A percentile compares a stretch with the other conserved stretches of the same genome.
These are phyloP conservation scores for Acleris literana DNA, from an alignment of 2,888 invertebrate genomes.

Conservation along the genomic window DNA sequence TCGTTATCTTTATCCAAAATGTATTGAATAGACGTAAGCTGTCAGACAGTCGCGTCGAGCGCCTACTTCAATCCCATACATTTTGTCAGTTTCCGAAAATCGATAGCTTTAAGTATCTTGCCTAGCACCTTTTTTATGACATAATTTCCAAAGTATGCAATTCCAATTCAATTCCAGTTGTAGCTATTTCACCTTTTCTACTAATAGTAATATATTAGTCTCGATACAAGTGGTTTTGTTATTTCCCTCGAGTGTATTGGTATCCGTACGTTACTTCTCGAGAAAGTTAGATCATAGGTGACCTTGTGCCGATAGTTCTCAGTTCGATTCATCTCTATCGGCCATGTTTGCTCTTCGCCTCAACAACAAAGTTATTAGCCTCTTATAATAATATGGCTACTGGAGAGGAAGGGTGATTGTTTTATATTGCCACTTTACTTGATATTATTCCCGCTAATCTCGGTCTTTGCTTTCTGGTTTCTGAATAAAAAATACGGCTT, in stretches of 20 bases:
- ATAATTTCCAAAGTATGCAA: no score
- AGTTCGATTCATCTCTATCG: conserved; percentile 20
- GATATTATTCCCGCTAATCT: conserved; percentile 17
- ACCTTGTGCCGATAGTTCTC: conserved; percentile 17
- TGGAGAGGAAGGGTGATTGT: conserved; percentile 14
- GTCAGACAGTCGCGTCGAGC: no score
- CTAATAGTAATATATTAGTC: not conserved
- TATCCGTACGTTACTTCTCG: not conserved
- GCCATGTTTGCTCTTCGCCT: conserved; percentile 22
- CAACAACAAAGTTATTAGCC: conserved; percentile 31
- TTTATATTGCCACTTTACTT: conserved; percentile 35
- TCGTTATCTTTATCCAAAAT: no score
- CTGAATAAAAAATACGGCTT: not conserved
- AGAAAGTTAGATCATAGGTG: conserved; percentile 23
- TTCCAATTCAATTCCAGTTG: no score
- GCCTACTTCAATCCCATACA: no score
- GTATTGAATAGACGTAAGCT: no score
- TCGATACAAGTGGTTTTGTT: conserved; percentile 1
- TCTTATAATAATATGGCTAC: conserved; percentile 25
- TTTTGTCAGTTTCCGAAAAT: no score
- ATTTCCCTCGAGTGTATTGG: conserved; percentile 9
- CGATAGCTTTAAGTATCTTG: no score
- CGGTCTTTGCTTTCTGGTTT: not conserved
- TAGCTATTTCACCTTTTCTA: not conserved
- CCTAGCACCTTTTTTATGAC: no score